Conservation (phyloP, 2,888 invertebrate genomes). For the Scaptomyza caliginosa region DNA sequence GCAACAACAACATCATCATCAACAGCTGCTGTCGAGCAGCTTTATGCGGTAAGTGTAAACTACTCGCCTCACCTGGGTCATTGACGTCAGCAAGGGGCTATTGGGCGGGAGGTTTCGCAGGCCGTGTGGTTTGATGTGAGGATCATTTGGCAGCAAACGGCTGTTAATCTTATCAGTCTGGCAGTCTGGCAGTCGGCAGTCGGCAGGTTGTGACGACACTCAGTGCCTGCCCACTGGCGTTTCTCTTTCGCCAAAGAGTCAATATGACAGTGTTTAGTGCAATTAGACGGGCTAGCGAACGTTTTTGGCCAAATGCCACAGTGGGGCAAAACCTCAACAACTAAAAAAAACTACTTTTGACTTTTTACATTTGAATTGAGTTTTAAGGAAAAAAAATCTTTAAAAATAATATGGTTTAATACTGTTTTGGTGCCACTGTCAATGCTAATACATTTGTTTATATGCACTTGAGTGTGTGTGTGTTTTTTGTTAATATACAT, state of each 20-base stretch:
- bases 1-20: slow-evolving; percentile 51
- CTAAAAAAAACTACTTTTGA: no score
- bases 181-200: slow-evolving; percentile 20
- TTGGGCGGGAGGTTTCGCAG: not conserved
- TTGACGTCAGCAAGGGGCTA: slow-evolving; percentile 56
- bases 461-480: slow-evolving; percentile 14
- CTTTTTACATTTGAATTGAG: no score
- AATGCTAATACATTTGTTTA: slow-evolving; percentile 21
- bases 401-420: not conserved
- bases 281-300: slow-evolving; percentile 50
- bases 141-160: slow-evolving; percentile 23
- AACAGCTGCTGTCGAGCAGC: slow-evolving; percentile 68
- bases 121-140: not conserved
- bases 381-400: no score
- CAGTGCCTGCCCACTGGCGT: slow-evolving; percentile 54
- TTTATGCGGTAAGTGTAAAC: slow-evolving; percentile 77
- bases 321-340: slow-evolving; percentile 21
- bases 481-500: slow-evolving; percentile 35
- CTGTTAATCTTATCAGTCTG: slow-evolving; percentile 59
- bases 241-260: slow-evolving; percentile 48
- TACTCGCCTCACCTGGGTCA: slow-evolving; percentile 34
- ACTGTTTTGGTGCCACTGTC: slow-evolving; percentile 18
- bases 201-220: slow-evolving; percentile 35
- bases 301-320: slow-evolving; percentile 33
- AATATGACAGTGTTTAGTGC: slow-evolving; percentile 61